phyloP scores from a whole-genome alignment of 2,113 vertebrate species.

The Vombatus ursinus region DNA sequence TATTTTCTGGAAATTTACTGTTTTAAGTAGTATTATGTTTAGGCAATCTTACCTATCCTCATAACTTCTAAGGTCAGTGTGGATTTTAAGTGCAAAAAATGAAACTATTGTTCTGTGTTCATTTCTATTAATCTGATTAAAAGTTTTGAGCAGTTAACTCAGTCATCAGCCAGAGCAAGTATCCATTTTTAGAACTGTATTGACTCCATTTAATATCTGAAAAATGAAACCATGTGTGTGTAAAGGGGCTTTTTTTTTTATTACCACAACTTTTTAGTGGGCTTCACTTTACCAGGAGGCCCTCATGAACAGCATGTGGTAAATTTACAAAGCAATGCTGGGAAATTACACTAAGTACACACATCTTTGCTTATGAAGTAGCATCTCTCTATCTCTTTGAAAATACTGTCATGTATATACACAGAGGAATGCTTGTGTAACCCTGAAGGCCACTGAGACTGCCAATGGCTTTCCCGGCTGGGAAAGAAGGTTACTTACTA shows the following conservation, averaged over 20 bases:
- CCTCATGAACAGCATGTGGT: conserved; percentile 54
- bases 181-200: conserved; percentile 46
- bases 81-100: conserved; percentile 44
- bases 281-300: conserved; percentile 30
- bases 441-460: conserved; percentile 2
- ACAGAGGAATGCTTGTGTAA: conserved; percentile 19
- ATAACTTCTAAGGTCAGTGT: conserved; percentile 55
- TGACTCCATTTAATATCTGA: conserved; percentile 40
- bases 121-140: conserved; percentile 59
- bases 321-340: conserved; percentile 51
- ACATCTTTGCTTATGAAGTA: conserved; percentile 7
- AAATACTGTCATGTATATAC: conserved; percentile 44
- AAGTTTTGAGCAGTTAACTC: conserved; percentile 48
- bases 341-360: conserved; percentile 46
- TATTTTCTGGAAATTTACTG: conserved; percentile 43
- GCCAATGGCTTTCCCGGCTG: conserved; percentile 37
- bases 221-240: conserved; percentile 42
- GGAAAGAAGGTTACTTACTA: not conserved
- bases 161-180: conserved; percentile 29
- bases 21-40: conserved; percentile 10
- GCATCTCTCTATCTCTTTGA: conserved; percentile 11
- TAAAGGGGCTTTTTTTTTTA: conserved; percentile 8
- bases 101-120: conserved; percentile 25
- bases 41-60: conserved; percentile 9
- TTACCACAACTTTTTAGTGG: conserved; percentile 53